These are phyloP conservation scores for Siphonodentalium dalli DNA, from an alignment of 2,888 invertebrate genomes.

Conservation along the genomic window DNA sequence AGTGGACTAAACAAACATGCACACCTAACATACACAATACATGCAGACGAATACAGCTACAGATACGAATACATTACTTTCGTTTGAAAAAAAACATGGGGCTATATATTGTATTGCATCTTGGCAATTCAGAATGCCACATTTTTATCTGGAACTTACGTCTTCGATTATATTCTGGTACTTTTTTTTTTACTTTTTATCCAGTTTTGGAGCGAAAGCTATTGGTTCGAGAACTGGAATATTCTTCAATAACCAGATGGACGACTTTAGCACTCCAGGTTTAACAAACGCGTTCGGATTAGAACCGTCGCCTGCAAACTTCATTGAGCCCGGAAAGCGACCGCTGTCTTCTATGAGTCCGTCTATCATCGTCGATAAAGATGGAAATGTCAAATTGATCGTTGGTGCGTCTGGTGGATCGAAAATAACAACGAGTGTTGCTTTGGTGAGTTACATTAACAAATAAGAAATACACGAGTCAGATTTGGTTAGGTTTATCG, in stretches of 20 bases:
- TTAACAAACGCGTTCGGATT: conserved; percentile 58
- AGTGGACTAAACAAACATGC: no score
- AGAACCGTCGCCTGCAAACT: conserved; percentile 81
- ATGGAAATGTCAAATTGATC: conserved; percentile 73
- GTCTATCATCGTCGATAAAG: conserved; percentile 76
- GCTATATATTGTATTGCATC: no score
- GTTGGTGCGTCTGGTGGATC: conserved; percentile 89
- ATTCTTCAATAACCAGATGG: conserved; percentile 88
- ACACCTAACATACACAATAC: no score
- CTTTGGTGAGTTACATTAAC: conserved; percentile 49
- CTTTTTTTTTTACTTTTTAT: no score
- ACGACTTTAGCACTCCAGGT: conserved; percentile 81
- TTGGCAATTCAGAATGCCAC: no score
- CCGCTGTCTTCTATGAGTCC: conserved; percentile 93
- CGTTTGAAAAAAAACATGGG: no score
- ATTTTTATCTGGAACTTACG: no score
- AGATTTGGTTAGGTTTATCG: no score
- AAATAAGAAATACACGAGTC: no score
- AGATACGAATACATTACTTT: no score
- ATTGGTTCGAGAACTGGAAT: conserved; percentile 72
- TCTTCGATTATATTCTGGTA: no score
- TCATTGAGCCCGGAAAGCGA: conserved; percentile 79
- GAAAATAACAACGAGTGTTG: conserved; percentile 82
- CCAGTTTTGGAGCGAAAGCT: conserved; percentile 81
- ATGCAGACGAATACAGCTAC: no score